Evolutionary conservation across 2,888 invertebrate genomes (phyloP).

Genomic region (Seira musarum): DNA sequence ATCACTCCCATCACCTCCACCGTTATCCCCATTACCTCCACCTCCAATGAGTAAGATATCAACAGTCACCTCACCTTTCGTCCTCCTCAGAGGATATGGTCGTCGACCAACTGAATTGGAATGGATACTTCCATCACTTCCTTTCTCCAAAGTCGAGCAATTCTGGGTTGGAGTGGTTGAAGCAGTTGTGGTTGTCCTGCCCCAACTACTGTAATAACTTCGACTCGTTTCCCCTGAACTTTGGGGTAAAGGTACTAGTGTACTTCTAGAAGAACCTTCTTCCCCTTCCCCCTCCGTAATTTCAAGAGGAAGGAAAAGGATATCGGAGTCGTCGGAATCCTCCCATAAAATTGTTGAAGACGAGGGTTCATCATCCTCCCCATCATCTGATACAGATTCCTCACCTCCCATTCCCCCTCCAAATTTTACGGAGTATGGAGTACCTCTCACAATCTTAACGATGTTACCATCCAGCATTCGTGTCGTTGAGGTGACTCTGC

Average conservation of each 20-base stretch:
- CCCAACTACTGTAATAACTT: slow-evolving; percentile 51
- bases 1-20: not conserved
- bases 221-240: slow-evolving; percentile 48
- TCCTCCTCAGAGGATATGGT: slow-evolving; percentile 54
- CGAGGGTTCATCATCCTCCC: slow-evolving; percentile 57
- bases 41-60: slow-evolving; percentile 39
- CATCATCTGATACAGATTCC: slow-evolving; percentile 45
- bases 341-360: slow-evolving; percentile 67
- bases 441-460: slow-evolving; percentile 65
- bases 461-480: slow-evolving; percentile 55
- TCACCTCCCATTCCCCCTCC: slow-evolving; percentile 31
- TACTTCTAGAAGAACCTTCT: slow-evolving; percentile 59
- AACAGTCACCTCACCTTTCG: slow-evolving; percentile 57
- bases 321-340: slow-evolving; percentile 69
- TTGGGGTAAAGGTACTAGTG: slow-evolving; percentile 60
- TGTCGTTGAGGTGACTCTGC: slow-evolving; percentile 42
- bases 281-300: slow-evolving; percentile 56
- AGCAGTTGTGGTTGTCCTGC: slow-evolving; percentile 7
- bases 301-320: slow-evolving; percentile 68
- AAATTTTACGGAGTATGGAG: slow-evolving; percentile 60
- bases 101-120: slow-evolving; percentile 35
- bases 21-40: slow-evolving; percentile 18
- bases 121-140: not conserved
- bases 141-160: slow-evolving; percentile 48
- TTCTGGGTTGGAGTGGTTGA: slow-evolving; percentile 11